Conservation (phyloP, 2,888 invertebrate species). For the Geotrupes spiniger region DNA sequence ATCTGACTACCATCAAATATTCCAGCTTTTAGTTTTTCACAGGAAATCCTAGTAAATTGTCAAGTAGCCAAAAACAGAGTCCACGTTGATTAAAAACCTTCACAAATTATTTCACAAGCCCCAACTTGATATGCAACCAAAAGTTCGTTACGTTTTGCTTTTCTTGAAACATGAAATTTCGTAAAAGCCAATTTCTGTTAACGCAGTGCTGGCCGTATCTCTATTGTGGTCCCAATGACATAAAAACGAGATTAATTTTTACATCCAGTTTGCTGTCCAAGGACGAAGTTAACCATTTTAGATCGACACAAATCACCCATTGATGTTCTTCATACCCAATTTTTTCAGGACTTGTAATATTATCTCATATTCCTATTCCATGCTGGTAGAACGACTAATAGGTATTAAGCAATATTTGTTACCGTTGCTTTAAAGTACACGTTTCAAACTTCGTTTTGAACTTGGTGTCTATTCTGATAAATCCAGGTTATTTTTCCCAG, state of each 20-base stretch:
- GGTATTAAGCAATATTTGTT: no score
- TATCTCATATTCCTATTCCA: background rate
- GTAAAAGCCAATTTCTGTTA: conserved; percentile 21
- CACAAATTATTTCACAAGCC: conserved; percentile 27
- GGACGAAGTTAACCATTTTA: conserved; percentile 34
- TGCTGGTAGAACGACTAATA: conserved; percentile 1
- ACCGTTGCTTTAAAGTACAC: no score
- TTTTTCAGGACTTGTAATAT: conserved; percentile 4
- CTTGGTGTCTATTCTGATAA: no score
- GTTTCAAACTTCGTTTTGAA: background rate
- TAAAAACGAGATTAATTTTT: background rate
- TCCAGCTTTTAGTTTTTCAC: conserved; percentile 18
- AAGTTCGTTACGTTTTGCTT: conserved; percentile 22
- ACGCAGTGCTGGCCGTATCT: background rate
- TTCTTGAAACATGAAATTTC: conserved; percentile 14
- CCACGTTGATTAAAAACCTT: conserved; percentile 13
- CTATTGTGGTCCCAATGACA: background rate
- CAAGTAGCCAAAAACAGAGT: conserved; percentile 13
- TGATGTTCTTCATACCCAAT: conserved; percentile 44
- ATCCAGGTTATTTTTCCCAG: no score
- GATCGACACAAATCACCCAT: conserved; percentile 54
- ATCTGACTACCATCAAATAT: conserved; percentile 18
- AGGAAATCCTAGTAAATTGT: conserved; percentile 5
- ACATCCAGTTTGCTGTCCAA: background rate
- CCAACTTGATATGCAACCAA: conserved; percentile 29